Evolutionary conservation across 2,113 vertebrate species (phyloP), one percentile per base, ranked within the genome.

Genomic region (Willisornis vidua): DNA sequence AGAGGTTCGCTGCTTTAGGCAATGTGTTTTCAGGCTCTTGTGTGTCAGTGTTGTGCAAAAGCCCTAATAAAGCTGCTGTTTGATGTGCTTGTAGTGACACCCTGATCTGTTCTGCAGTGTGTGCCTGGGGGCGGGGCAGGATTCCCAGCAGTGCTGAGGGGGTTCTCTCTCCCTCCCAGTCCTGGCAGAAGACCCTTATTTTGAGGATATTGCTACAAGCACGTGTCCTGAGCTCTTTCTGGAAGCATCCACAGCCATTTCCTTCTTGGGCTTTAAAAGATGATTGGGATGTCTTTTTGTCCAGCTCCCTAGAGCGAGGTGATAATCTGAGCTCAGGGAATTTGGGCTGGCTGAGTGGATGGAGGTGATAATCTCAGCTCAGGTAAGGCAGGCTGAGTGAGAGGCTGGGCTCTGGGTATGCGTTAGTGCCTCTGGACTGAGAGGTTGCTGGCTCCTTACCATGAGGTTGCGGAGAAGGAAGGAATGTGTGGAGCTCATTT

Each of bases 11-110:
- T 84, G 6, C 9, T 83, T 70, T 54, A 57, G 79, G 77, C 74
- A 28, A 48, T 1, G 12, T 71, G 57, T 7, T 29, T 90, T 59
- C 16, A 66, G 85, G 76, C 65, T 79, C 73, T 39, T 22, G 57
- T 91, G 70, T 94, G 83, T 91, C 79, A 35, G 71, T 55, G 18
- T 80, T 88, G 70, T 93, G 77, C 75, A 72, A 83, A 95, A 93
- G 70, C 83, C 76, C 72, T 43, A 97, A 94, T 94, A 97, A 96
- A 97, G 17, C 46, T 61, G 63, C 83, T 93, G 63, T 73, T 93
- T 72, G 72, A 87, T 33, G 7, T 20, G 37, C 55, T 71, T 51
- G 45, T 75, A 19, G 49, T 52, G 85, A 52, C 61, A 89, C 90
- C 78, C 77, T 74, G 54, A 22, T 92, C 70, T 95, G 65, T 93